A percentile compares a stretch with the other conserved stretches of the same genome.
These are phyloP conservation scores for Monochamus alternatus DNA, from an alignment of 2,888 invertebrate species.

Conservation along the genomic window DNA sequence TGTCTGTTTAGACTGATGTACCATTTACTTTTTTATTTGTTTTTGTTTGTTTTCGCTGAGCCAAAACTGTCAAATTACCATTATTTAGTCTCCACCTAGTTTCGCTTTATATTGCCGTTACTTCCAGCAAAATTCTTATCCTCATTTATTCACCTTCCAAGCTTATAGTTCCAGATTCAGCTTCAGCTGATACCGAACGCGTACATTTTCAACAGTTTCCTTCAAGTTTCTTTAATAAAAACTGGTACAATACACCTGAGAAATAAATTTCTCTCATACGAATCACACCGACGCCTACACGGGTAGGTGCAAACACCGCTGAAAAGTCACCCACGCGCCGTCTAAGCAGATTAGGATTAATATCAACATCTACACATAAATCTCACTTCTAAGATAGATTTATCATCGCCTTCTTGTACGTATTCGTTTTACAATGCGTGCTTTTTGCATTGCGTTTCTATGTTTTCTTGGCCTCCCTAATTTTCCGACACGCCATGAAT, in stretches of 20 bases:
- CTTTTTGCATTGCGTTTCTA: constrained; percentile 6
- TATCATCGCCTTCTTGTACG: constrained; percentile 9
- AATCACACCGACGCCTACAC: not conserved
- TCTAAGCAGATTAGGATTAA: constrained; percentile 9
- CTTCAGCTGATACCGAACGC: not conserved
- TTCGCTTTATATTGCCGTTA: too few species aligned
- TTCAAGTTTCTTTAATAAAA: not conserved
- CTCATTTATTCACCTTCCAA: too few species aligned
- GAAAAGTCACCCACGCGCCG: constrained; percentile 3
- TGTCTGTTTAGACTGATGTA: too few species aligned
- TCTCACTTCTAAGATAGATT: constrained; percentile 6
- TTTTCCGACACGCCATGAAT: constrained; percentile 1
- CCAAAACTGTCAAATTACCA: too few species aligned
- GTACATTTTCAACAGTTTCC: not conserved
- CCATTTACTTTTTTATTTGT: too few species aligned
- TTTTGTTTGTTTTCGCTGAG: too few species aligned
- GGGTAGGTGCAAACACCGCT: not conserved
- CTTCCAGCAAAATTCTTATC: too few species aligned
- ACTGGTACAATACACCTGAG: not conserved
- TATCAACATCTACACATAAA: not conserved
- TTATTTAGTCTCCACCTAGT: too few species aligned
- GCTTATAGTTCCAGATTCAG: not conserved
- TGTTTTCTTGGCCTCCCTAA: not conserved
- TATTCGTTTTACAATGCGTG: constrained; percentile 7
- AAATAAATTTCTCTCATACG: not conserved